Evolutionary conservation across 1,140 invertebrate genomes (phyloP).

Genomic region (Centruroides vittatus): DNA sequence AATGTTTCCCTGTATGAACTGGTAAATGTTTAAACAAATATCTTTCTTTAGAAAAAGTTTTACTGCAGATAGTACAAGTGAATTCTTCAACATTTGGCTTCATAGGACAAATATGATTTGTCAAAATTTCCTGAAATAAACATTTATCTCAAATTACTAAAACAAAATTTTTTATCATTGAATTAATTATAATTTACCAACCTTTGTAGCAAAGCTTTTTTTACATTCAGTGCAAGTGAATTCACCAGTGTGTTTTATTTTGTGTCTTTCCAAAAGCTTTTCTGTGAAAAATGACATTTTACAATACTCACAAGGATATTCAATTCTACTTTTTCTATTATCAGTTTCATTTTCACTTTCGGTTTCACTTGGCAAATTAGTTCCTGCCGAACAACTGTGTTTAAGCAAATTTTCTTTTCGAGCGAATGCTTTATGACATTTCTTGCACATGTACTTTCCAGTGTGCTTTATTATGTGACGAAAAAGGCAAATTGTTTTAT

Average conservation of each 20-base stretch:
- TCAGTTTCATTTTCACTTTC: too few species aligned
- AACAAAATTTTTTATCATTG: too few species aligned
- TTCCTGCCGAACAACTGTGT: slow-evolving; percentile 1
- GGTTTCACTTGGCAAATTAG: neutral
- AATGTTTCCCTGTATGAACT: slow-evolving; percentile 9
- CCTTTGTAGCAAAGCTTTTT: slow-evolving; percentile 22
- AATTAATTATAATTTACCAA: neutral
- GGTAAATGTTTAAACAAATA: slow-evolving; percentile 12
- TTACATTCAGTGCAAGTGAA: slow-evolving; percentile 21
- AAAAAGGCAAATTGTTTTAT: slow-evolving; percentile 31
- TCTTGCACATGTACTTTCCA: slow-evolving; percentile 32
- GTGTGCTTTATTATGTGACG: slow-evolving; percentile 38
- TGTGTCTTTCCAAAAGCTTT: slow-evolving; percentile 1
- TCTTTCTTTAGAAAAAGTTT: slow-evolving; percentile 7
- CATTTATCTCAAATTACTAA: too few species aligned
- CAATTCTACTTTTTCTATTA: neutral
- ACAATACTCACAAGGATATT: slow-evolving; percentile 4
- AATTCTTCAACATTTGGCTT: neutral
- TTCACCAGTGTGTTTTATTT: slow-evolving; percentile 3
- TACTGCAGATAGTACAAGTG: neutral
- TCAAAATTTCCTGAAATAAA: too few species aligned
- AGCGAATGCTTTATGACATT: slow-evolving; percentile 22
- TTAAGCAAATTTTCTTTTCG: slow-evolving; percentile 6
- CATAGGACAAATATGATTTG: neutral
- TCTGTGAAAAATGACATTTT: slow-evolving; percentile 8